A percentile compares a stretch with the other conserved stretches of the same genome.
These are phyloP conservation scores for Mus caroli DNA, from an alignment of 2,797 vertebrate species.

Conservation along the genomic window DNA sequence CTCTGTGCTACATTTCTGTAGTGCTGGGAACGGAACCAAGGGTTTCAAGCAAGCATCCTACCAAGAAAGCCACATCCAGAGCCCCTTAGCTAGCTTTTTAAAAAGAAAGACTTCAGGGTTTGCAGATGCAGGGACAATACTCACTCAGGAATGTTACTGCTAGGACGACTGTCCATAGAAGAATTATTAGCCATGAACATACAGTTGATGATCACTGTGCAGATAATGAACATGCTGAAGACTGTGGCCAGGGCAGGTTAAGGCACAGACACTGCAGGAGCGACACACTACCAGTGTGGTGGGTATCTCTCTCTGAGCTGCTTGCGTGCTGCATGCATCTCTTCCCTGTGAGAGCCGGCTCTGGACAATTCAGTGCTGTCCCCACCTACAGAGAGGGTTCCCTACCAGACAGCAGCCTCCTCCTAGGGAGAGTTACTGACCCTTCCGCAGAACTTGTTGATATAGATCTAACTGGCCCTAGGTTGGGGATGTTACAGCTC, in stretches of 20 bases:
- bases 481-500: neutral
- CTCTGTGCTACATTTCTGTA: too few species aligned
- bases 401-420: neutral
- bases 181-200: constrained; percentile 76
- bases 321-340: neutral
- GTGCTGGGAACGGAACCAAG: too few species aligned
- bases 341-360: neutral
- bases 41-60: neutral
- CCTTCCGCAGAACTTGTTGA: neutral
- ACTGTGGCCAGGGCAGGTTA: constrained; percentile 78
- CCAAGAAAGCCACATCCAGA: neutral
- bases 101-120: neutral
- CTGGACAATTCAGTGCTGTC: neutral
- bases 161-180: fast-evolving
- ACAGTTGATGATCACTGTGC: constrained; percentile 87
- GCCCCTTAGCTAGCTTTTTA: neutral
- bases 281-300: too few species aligned
- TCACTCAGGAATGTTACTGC: constrained; percentile 80
- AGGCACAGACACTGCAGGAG: constrained; percentile 71
- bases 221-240: constrained; percentile 87
- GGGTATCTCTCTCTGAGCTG: neutral
- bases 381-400: neutral
- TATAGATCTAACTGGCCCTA: neutral
- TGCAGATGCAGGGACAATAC: constrained; percentile 56
- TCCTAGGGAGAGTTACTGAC: neutral